Base-by-base conservation (phyloP, 2,888 invertebrate genomes). In the Orgyia antiqua region DNA sequence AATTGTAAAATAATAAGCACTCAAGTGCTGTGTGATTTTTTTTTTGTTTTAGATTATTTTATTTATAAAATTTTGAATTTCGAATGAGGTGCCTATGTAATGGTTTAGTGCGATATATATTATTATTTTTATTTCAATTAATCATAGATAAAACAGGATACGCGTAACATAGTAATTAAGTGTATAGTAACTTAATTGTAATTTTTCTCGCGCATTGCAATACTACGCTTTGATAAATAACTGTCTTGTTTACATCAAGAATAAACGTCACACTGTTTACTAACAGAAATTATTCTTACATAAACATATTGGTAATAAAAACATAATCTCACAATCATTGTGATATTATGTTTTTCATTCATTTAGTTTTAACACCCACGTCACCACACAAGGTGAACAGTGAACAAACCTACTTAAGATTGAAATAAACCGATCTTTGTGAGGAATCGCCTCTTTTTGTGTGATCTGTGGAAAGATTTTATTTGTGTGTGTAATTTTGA, bases 381-480 rank as follows among this genome's bases (percentile, higher is more conserved):
- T 27, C n/a, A 12, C 4, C 12, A 17, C n/a, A n/a, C n/a, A n/a
- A n/a, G n/a, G n/a, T n/a, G n/a, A n/a, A n/a, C n/a, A n/a, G n/a
- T n/a, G n/a, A n/a, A n/a, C n/a, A n/a, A n/a, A n/a, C 12, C 6
- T 11, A 18, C 24, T 11, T 4, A 15, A 42, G 42, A 35, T 37
- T 48, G 51, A 47, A 36, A 53, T 45, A 57, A 52, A 53, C 46
- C 31, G 54, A 55, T 57, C 54, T 48, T 62, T 55, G 57, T 61
- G 49, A 53, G n/a, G 58, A 68, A 65, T 51, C 39, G 26, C 60
- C 60, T 63, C 59, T 70, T 64, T 64, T 53, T 56, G 50, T 61
- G 51, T 36, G 24, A 29, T 27, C 31, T 31, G 31, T 58, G 43
- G 56, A 63, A 56, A 57, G 47, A 39, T 20, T 10, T 51, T 31